Base-by-base conservation (phyloP, 2,113 vertebrate species). In the Heptranchias perlo region DNA sequence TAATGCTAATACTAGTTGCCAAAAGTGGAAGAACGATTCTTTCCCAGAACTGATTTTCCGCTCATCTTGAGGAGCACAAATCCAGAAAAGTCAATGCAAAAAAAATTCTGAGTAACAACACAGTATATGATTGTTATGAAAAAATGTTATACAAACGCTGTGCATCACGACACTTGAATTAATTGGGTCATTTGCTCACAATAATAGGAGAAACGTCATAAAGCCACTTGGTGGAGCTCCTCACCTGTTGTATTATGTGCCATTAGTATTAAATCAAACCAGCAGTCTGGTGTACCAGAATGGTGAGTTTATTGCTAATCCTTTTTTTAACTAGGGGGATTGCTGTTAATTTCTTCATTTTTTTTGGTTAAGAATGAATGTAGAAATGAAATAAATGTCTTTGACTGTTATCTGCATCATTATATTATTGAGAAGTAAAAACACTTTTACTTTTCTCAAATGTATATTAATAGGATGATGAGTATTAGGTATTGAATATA, bases 201-300 rank as follows among this genome's bases (percentile, higher is more conserved):
- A 10, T 86, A 86, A 1, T 86, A 44, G 16, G 39, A 47, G 78
- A 84, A 52, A n/a, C 39, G 76, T 54, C 25, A 54, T 31, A 89
- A 89, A 54, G 49, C 49, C 49, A 91, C 87, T 91, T 91, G 47
- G 52, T 91, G 52, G 87, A 91, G 87, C 87, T 54, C 87, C 52
- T 35, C 87, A 91, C 49, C 87, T n/a, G 1, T 16, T 58, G 87
- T 54, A 31, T 58, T 16, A 91, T 54, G 31, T 91, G 58, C 52
- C 13, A 91, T 58, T 89, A 89, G 52, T 4, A 54, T 89, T 87
- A 87, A 87, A 52, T 54, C 47, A 2, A 87, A 54, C 49, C 49
- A 13, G 23, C 84, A 87, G 84, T 82, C 39, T 82, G 78, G 39
- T 23, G 39, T 39, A 82, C 0, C 44, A 39, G 18, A 82, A 82